A percentile compares a stretch with the other conserved stretches of the same genome.
Evolutionary conservation across 2,888 invertebrate species (phyloP).

Genomic region (Oscheius sp.): DNA sequence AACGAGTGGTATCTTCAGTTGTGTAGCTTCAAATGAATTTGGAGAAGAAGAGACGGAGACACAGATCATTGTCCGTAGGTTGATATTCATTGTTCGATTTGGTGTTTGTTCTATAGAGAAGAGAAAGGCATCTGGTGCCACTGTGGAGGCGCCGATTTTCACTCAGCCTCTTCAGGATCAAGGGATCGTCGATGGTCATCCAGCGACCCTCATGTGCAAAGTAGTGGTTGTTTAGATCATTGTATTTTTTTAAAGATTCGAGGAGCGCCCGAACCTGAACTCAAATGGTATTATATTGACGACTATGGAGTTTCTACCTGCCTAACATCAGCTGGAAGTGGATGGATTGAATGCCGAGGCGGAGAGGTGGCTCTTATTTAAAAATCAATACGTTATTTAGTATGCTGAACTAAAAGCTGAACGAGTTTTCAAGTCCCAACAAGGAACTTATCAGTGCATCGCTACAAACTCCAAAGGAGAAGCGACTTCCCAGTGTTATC

Average conservation of each 20-base stretch:
- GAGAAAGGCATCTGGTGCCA: neutral
- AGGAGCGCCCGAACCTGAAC: slow-evolving; percentile 55
- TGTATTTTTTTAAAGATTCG: slow-evolving; percentile 29
- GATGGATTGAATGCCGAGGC: slow-evolving; percentile 58
- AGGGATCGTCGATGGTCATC: slow-evolving; percentile 57
- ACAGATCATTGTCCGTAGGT: slow-evolving; percentile 46
- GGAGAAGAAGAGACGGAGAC: slow-evolving; percentile 65
- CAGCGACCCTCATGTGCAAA: slow-evolving; percentile 56
- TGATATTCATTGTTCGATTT: neutral
- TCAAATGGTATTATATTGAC: slow-evolving; percentile 60
- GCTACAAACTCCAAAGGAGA: slow-evolving; percentile 61
- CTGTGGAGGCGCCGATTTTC: slow-evolving; percentile 53
- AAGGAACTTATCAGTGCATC: slow-evolving; percentile 60
- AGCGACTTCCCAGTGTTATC: slow-evolving; percentile 55
- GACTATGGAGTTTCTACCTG: slow-evolving; percentile 48
- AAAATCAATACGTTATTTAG: slow-evolving; percentile 20
- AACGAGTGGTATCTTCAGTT: slow-evolving; percentile 72
- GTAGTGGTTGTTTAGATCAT: neutral
- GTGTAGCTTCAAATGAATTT: slow-evolving; percentile 71
- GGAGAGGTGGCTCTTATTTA: slow-evolving; percentile 38
- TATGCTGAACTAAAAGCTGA: slow-evolving; percentile 54
- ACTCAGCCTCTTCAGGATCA: slow-evolving; percentile 49
- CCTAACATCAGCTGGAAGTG: slow-evolving; percentile 39
- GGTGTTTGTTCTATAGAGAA: slow-evolving; percentile 7
- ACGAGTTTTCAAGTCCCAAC: slow-evolving; percentile 51